Evolutionary conservation across 2,113 vertebrate species (phyloP), one percentile per base, ranked within the genome.

Genomic region (Tyrannus savana): DNA sequence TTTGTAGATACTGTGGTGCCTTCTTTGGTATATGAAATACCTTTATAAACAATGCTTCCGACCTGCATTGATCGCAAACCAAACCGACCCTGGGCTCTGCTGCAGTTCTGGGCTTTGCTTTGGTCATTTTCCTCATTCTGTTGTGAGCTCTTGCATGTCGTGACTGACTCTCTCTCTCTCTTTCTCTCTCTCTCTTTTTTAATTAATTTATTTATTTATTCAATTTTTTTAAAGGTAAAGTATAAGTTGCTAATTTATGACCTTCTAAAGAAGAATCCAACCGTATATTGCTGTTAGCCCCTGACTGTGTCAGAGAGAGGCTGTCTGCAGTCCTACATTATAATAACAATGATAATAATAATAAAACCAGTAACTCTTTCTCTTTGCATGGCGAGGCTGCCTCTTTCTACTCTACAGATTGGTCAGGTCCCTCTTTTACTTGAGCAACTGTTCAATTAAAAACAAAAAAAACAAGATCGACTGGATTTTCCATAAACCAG

Each of bases 11-110:
- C 90, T 33, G 81, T 91, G 95, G 95, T 95, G 97, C 97, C 97
- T 97, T 97, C 95, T 83, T 58, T 92, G 94, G 92, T 96, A 91
- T 96, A 77, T 37, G 93, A 80, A 95, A 93, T 95, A 91, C 80
- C 80, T 93, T 96, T 60, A 76, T 82, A 90, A 91, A 83, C 3
- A 15, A 95, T 84, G 92, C 96, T 97, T 96, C 98, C 91, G 89
- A 92, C 95, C 93, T 74, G 77, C 73, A 82, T 56, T 91, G 88
- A 88, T 88, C 95, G 91, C 96, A 94, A 96, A 93, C 84, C 97
- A 94, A 72, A 84, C 42, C n/a, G 21, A 83, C 82, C 97, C 97
- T 82, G 79, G 85, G 95, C 93, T 75, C 91, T 93, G 74, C 95
- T 82, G 50, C 72, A 72, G 69, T 94, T 88, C 89, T 88, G 89